Percentiles rank a stretch among this genome's conserved stretches.
Evolutionary conservation across 2,888 invertebrate species (phyloP).

Genomic region (Agonopterix subpropinquella): DNA sequence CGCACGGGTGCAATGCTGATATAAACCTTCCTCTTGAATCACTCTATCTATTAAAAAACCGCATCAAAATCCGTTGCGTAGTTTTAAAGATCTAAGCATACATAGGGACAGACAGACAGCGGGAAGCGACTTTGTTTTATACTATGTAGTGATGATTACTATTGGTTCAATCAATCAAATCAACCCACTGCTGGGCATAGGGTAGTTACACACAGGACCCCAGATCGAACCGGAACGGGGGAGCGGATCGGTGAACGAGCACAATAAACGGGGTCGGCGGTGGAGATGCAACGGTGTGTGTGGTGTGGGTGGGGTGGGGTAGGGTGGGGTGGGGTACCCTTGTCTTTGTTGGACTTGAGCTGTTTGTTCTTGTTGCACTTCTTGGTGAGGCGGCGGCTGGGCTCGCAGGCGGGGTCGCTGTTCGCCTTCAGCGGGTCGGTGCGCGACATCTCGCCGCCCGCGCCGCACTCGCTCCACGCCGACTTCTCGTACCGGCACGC

Average conservation of each 20-base stretch:
- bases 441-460: slow-evolving; percentile 87
- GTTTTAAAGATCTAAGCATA: too few relatives aligned
- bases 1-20: too few relatives aligned
- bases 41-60: too few relatives aligned
- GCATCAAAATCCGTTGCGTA: too few relatives aligned
- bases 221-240: too few relatives aligned
- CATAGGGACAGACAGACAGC: too few relatives aligned
- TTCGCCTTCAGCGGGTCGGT: slow-evolving; percentile 88
- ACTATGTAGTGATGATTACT: too few relatives aligned
- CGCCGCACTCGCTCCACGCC: slow-evolving; percentile 88
- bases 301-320: slow-evolving; percentile 13
- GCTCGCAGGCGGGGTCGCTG: slow-evolving; percentile 89
- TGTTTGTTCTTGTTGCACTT: slow-evolving; percentile 88
- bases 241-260: not conserved
- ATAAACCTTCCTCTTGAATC: too few relatives aligned
- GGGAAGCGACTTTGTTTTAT: too few relatives aligned
- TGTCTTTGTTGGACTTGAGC: slow-evolving; percentile 78
- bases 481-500: slow-evolving; percentile 94
- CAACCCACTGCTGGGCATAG: too few relatives aligned
- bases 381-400: slow-evolving; percentile 88
- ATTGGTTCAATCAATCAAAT: too few relatives aligned
- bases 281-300: not conserved
- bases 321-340: slow-evolving; percentile 43
- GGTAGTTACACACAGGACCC: too few relatives aligned
- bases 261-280: not conserved